These are phyloP conservation scores for Sceloporus tristichus DNA, from an alignment of 2,113 vertebrate species.

Conservation along the genomic window DNA sequence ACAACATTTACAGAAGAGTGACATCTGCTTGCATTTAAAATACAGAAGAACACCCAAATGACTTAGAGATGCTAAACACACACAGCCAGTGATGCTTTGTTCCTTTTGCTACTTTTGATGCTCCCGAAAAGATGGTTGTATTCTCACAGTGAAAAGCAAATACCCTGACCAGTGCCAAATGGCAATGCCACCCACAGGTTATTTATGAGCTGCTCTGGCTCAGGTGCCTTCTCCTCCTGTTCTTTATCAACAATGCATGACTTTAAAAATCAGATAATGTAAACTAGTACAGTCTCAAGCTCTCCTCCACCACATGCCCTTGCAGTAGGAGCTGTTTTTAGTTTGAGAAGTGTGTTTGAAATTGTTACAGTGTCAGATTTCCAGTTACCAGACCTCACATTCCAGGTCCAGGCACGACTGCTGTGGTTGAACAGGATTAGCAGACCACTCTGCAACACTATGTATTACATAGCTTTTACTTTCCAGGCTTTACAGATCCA, in stretches of 20 bases:
- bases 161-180: conserved; percentile 46
- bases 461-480: conserved; percentile 73
- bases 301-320: conserved; percentile 59
- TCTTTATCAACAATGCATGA: conserved; percentile 74
- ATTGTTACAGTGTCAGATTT: conserved; percentile 79
- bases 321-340: conserved; percentile 73
- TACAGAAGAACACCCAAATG: conserved; percentile 45
- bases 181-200: conserved; percentile 44
- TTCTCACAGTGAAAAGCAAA: conserved; percentile 45
- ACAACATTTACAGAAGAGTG: conserved; percentile 25
- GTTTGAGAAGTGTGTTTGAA: conserved; percentile 78
- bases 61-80: conserved; percentile 24
- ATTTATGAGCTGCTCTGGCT: conserved; percentile 65
- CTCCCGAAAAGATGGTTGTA: conserved; percentile 27
- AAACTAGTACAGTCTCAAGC: conserved; percentile 63
- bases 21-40: conserved; percentile 61
- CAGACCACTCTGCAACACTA: conserved; percentile 66
- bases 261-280: conserved; percentile 72
- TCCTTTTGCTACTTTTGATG: conserved; percentile 27
- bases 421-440: conserved; percentile 71
- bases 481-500: conserved; percentile 70
- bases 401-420: conserved; percentile 68
- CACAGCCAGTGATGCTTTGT: conserved; percentile 25
- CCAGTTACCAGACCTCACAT: conserved; percentile 71
- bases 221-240: conserved; percentile 61